Percentiles rank a stretch among this genome's conserved stretches.
phyloP scores from a whole-genome alignment of 2,113 vertebrate genomes.

The Epinephelus fuscoguttatus region DNA sequence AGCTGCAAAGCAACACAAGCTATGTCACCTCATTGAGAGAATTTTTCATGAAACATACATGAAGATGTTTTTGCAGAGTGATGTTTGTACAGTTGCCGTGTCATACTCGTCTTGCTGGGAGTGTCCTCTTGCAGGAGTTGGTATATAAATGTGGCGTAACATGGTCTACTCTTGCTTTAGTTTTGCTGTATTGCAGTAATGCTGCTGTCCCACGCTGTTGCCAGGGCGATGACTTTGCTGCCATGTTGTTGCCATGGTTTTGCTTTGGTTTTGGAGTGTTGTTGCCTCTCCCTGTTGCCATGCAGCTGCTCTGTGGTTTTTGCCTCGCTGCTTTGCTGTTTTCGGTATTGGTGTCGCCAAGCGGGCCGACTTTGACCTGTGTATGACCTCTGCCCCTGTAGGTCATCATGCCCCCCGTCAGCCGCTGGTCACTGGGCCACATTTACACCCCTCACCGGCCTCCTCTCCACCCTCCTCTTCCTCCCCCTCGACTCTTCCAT shows the following conservation, averaged over 20 bases:
- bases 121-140: constrained; percentile 60
- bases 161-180: constrained; percentile 39
- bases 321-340: constrained; percentile 34
- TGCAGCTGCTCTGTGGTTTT: constrained; percentile 53
- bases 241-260: constrained; percentile 66
- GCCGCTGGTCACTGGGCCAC: constrained; percentile 87
- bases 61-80: constrained; percentile 19
- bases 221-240: constrained; percentile 49
- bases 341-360: constrained; percentile 24
- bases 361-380: constrained; percentile 69
- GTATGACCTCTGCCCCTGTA: constrained; percentile 81
- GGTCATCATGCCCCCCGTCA: constrained; percentile 85
- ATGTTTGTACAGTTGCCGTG: constrained; percentile 33
- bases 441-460: constrained; percentile 88
- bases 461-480: constrained; percentile 87
- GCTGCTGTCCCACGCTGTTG: constrained; percentile 59
- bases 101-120: constrained; percentile 19
- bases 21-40: constrained; percentile 5
- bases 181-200: constrained; percentile 46
- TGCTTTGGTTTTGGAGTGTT: constrained; percentile 60
- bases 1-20: not conserved
- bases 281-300: constrained; percentile 59
- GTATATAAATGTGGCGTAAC: constrained; percentile 54
- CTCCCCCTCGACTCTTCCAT: constrained; percentile 84
- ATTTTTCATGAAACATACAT: not conserved